These are phyloP conservation scores for Galaxea fascicularis DNA, from an alignment of 92 coral and sea anemone genomes.

Conservation along the genomic window DNA sequence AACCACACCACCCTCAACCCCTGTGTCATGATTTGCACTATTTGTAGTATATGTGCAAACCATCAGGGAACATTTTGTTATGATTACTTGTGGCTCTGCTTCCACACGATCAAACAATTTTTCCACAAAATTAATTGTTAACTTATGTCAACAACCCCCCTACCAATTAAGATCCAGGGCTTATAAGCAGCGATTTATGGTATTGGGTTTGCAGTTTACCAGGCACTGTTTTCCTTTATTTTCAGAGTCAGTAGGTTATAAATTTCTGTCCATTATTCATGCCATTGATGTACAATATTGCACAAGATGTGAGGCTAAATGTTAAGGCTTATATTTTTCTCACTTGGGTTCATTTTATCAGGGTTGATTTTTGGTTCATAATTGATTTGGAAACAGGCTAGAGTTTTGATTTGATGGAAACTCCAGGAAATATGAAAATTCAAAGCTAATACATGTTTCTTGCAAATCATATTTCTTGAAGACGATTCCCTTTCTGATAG, in stretches of 20 bases:
- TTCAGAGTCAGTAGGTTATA: conserved; percentile 2
- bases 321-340: not conserved
- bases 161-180: not conserved
- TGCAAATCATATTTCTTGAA: not conserved
- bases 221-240: conserved; percentile 7
- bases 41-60: not conserved
- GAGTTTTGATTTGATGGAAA: not conserved
- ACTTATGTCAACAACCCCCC: not conserved
- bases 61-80: not conserved
- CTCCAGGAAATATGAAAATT: not conserved
- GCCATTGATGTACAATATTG: not conserved
- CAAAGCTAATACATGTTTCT: not conserved
- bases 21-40: not conserved
- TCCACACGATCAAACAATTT: not conserved
- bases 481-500: not conserved
- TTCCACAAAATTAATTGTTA: not conserved
- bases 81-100: not conserved
- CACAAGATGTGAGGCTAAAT: not conserved
- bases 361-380: not conserved
- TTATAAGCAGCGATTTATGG: not conserved
- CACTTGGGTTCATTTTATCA: not conserved
- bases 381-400: not conserved
- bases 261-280: not conserved
- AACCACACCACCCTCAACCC: conserved; percentile 2
- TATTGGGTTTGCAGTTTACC: conserved; percentile 1